Evolutionary conservation across 2,888 invertebrate species (phyloP), one percentile per base, ranked within the genome.

Genomic region (Ferrisia virgata): DNA sequence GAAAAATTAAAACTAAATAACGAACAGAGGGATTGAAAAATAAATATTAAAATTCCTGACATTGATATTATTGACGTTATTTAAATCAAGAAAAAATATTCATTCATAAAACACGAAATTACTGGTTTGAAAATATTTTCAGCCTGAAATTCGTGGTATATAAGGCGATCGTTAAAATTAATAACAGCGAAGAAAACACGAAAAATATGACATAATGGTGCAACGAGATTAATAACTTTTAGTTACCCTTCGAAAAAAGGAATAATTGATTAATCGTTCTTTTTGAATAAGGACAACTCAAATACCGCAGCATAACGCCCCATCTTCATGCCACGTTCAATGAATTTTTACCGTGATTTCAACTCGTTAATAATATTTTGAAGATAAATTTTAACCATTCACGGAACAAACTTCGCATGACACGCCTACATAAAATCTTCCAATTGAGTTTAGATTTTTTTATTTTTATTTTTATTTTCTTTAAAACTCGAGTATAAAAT

Each of bases 1-100:
- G 95, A 22, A 1, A 76, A 83, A 43, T 18, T 89, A 78, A 76
- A 36, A 36, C 6, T 22, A 22, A 64, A 64, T n/a, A 15, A 9
- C 22, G 25, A 53, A 18, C 18, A 53, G 18, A 9, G n/a, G 43
- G 43, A n/a, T 43, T 43, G 43, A 43, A 53, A 53, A 53, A 53
- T 53, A 22, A 53, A 53, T 53, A 53, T 11, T 1, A 31, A 31
- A 31, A 58, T 58, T 58, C 25, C 13, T 40, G 64, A 64, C 28
- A 28, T 64, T 69, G 64, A 69, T 31, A 69, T 69, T 25, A 15
- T 31, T 18, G 53, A 22, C 22, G 22, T 22, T 22, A 53, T 53
- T 47, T 28, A 1, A 31, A 25, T 25, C 13, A 25, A 28, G 22
- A 64, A 28, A 25, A 25, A 28, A 25, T 58, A 22, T 58, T 22